These are phyloP conservation scores for Drosophila tani DNA, from an alignment of 1,140 invertebrate genomes.

Conservation along the genomic window DNA sequence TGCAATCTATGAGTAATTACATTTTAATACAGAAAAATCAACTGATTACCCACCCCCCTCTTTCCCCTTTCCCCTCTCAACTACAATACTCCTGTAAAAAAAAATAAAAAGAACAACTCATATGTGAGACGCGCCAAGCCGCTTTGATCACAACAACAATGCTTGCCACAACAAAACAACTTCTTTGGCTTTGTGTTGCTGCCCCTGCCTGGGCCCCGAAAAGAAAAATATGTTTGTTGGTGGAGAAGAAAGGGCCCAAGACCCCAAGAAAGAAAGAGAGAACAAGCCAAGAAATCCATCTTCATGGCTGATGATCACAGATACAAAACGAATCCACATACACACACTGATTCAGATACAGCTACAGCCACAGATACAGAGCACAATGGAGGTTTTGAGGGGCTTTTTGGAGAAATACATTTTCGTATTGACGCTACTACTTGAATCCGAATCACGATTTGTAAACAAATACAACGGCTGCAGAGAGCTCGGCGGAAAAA, in stretches of 20 bases:
- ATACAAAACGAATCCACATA: conserved; percentile 28
- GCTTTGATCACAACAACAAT: conserved; percentile 83
- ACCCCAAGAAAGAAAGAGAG: conserved; percentile 47
- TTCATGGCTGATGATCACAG: conserved; percentile 67
- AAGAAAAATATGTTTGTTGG: conserved; percentile 42
- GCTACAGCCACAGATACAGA: conserved; percentile 6
- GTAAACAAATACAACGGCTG: conserved; percentile 76
- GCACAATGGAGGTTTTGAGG: conserved; percentile 35
- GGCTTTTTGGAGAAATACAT: conserved; percentile 51
- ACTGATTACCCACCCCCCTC: conserved; percentile 26
- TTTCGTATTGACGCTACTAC: conserved; percentile 70
- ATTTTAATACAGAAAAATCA: conserved; percentile 70
- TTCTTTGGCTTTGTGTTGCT: conserved; percentile 74
- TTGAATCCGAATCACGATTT: conserved; percentile 82
- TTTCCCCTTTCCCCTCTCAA: background rate
- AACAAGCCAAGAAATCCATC: conserved; percentile 73
- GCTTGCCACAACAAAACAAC: conserved; percentile 83
- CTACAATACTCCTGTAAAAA: conserved; percentile 23
- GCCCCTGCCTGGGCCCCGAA: conserved; percentile 19
- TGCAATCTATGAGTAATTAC: conserved; percentile 66
- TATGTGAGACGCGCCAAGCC: conserved; percentile 76
- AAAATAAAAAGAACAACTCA: conserved; percentile 67
- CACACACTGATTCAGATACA: background rate
- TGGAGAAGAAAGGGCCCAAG: conserved; percentile 40
- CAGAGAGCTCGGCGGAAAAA: conserved; percentile 15